Conservation (phyloP, 2,888 invertebrate genomes). For the Aphidoletes aphidimyza region DNA sequence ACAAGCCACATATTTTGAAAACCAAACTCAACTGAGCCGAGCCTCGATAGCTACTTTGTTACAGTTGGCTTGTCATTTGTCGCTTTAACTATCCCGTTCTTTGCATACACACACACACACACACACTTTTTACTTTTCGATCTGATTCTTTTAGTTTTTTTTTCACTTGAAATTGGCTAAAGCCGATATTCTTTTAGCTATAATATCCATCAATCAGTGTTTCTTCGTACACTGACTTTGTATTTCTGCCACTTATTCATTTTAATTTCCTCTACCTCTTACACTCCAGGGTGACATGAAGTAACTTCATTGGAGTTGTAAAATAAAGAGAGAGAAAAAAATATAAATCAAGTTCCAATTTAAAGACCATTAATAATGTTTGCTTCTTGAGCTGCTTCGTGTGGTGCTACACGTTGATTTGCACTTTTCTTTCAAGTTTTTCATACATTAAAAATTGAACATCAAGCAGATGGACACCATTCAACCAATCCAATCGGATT, state of each 20-base stretch:
- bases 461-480: not conserved
- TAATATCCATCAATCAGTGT: not conserved
- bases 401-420: not conserved
- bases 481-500: not conserved
- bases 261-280: not conserved
- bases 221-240: not conserved
- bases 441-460: not conserved
- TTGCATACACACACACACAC: not conserved
- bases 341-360: constrained; percentile 51
- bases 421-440: constrained; percentile 22
- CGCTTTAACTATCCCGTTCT: not conserved
- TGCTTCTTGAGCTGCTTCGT: constrained; percentile 3
- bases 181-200: not conserved
- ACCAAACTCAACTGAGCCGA: not conserved
- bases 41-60: not conserved
- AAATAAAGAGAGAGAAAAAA: no score
- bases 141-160: not conserved
- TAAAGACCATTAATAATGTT: constrained; percentile 41
- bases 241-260: not conserved
- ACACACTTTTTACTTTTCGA: not conserved
- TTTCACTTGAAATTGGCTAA: not conserved
- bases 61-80: constrained; percentile 51
- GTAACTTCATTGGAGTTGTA: no score
- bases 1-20: not conserved
- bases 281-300: not conserved